Base-by-base conservation (phyloP, 2,888 invertebrate genomes). In the Acanthosepion esculentum region DNA sequence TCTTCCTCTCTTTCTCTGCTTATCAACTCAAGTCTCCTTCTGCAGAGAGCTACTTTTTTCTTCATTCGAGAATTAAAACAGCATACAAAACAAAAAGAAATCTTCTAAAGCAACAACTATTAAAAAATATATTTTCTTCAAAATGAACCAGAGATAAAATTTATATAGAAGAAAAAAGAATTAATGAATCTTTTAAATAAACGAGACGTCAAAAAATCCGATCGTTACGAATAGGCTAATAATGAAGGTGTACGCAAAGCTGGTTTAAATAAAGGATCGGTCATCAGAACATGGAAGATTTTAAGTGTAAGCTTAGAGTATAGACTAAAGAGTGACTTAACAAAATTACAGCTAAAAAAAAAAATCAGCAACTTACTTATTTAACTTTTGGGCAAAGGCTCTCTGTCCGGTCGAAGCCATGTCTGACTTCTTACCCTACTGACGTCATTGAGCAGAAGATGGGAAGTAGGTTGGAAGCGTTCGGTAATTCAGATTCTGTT, bases 321-420 rank as follows among this genome's bases (percentile, higher is more conserved):
- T 78, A n/a, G n/a, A 33, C 12, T 3, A 33, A 78, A 78, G 78
- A n/a, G 12, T 78, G n/a, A 10, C 33, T 78, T n/a, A n/a, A 78
- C 15, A n/a, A 78, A 33, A n/a, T 78, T 33, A 93, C 26, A 53
- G 50, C 10, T 15, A n/a, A 93, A n/a, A 53, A n/a, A 93, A n/a
- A 53, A 93, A 93, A n/a, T 29, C 5, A 50, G 26, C 5, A 41
- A 95, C 96, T 95, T 96, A 97, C 97, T 97, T 97, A 95, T 96
- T 96, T 91, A 97, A 95, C 95, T 96, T 97, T 95, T 97, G 96
- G 95, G 96, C 97, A 95, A 97, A 97, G 23, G 97, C 97, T 96
- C 97, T 95, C 95, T 96, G 96, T 91, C 96, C 96, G 93, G 96
- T 95, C 94, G 96, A 96, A 95, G 96, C 96, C 96, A 96, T 97